Evolutionary conservation across 2,888 invertebrate genomes (phyloP), one percentile per base, ranked within the genome.

Genomic region (Drosophila affinis): DNA sequence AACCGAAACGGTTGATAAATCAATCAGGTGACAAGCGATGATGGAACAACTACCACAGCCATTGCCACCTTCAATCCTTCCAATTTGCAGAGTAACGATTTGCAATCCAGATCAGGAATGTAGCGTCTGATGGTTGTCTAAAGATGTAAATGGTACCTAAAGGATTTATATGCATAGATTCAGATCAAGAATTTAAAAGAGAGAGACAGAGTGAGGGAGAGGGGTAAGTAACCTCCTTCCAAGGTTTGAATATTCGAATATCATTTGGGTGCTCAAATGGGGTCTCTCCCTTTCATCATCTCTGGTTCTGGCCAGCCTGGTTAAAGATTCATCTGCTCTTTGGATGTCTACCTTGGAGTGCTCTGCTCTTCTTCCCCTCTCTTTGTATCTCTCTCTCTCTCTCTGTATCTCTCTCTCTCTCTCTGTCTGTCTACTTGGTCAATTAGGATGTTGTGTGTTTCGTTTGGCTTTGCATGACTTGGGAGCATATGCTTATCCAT

Each of bases 401-500:
- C n/a, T n/a, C n/a, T n/a, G n/a, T 4, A 21, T 10, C 9, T 10
- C 17, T 34, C 18, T 9, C 21, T 27, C 17, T 17, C 46, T 39
- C 10, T 9, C 32, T 6, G 18, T n/a, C 9, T 3, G 9, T n/a
- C 44, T 24, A n/a, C 45, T 68, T 64, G 61, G 71, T 58, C 81
- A 81, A 81, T 81, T 81, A 87, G 79, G 79, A 77, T 32, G 57
- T 27, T 55, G 56, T 68, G 77, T 78, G 48, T 84, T 84, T 75
- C 70, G 56, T 57, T 67, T 72, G 82, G 34, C 73, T 83, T 84
- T 87, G 88, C 84, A 85, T 85, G 84, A 88, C 84, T 88, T 81
- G 71, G 71, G 55, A 68, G 74, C 84, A 88, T 87, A 81, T 78
- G 81, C 58, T 54, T 29, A 32, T 39, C 47, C 54, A 32, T 3